Conservation (phyloP, 1,140 invertebrate species). For the Orchesella cincta region DNA sequence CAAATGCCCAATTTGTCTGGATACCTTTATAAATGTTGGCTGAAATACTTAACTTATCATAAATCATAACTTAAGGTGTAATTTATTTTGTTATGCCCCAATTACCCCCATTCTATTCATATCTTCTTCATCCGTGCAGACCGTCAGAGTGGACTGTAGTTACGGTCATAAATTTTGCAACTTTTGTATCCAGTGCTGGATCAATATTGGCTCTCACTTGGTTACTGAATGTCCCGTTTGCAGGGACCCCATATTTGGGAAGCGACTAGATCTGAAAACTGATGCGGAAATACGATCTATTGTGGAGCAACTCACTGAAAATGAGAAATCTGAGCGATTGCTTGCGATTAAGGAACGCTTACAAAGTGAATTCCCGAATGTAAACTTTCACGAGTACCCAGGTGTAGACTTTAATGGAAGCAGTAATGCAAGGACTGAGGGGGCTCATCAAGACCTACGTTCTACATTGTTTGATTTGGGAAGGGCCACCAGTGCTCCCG, state of each 20-base stretch:
- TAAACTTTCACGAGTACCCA: neutral
- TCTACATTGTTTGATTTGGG: no score
- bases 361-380: neutral
- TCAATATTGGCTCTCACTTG: neutral
- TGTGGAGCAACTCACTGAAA: neutral
- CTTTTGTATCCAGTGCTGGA: conserved; percentile 20
- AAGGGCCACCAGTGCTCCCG: no score
- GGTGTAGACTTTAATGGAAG: no score
- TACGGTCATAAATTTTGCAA: conserved; percentile 13
- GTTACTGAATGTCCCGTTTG: conserved; percentile 12
- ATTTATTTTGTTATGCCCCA: neutral
- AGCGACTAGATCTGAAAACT: neutral
- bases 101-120: neutral
- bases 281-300: neutral
- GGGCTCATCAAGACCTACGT: no score
- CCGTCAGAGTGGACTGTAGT: conserved; percentile 1
- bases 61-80: neutral
- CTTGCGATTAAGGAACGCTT: neutral
- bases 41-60: neutral
- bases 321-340: neutral
- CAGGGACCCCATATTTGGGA: neutral
- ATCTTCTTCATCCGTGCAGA: neutral
- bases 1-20: conserved; percentile 15
- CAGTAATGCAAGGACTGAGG: no score
- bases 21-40: conserved; percentile 19